Conservation (phyloP, 2,888 invertebrate genomes). For the Melanargia galathea region DNA sequence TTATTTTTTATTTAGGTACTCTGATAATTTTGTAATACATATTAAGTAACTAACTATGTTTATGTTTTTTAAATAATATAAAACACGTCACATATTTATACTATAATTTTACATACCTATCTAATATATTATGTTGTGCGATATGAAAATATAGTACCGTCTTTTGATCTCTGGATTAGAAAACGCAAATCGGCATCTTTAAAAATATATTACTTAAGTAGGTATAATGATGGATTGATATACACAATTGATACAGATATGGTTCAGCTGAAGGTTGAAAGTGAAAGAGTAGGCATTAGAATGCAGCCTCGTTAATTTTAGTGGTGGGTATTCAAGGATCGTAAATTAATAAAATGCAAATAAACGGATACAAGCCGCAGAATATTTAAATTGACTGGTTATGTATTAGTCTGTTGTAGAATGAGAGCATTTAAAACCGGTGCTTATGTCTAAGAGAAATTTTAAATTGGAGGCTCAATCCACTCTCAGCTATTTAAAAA, state of each 20-base stretch:
- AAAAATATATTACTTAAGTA: too few relatives aligned
- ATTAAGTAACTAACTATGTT: too few relatives aligned
- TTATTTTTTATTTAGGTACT: too few relatives aligned
- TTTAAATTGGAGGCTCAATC: not conserved
- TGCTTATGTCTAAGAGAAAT: slow-evolving; percentile 7
- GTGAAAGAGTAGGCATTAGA: slow-evolving; percentile 34
- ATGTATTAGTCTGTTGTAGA: not conserved
- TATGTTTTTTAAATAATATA: too few relatives aligned
- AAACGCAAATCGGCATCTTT: too few relatives aligned
- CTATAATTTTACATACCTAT: too few relatives aligned
- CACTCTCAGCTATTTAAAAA: not conserved
- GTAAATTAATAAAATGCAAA: slow-evolving; percentile 37
- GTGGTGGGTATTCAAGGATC: slow-evolving; percentile 35
- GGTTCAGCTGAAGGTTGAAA: slow-evolving; percentile 38
- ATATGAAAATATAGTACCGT: too few relatives aligned
- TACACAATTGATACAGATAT: slow-evolving; percentile 18
- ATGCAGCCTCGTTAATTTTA: slow-evolving; percentile 32
- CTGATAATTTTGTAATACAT: too few relatives aligned
- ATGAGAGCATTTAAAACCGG: slow-evolving; percentile 13
- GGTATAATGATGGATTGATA: slow-evolving; percentile 1
- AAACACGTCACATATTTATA: too few relatives aligned
- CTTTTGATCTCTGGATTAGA: too few relatives aligned
- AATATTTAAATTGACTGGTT: slow-evolving; percentile 24
- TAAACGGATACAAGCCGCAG: slow-evolving; percentile 22
- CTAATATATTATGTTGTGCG: too few relatives aligned